Conservation (phyloP, 2,113 vertebrate genomes). For the Bothrops jararaca region DNA sequence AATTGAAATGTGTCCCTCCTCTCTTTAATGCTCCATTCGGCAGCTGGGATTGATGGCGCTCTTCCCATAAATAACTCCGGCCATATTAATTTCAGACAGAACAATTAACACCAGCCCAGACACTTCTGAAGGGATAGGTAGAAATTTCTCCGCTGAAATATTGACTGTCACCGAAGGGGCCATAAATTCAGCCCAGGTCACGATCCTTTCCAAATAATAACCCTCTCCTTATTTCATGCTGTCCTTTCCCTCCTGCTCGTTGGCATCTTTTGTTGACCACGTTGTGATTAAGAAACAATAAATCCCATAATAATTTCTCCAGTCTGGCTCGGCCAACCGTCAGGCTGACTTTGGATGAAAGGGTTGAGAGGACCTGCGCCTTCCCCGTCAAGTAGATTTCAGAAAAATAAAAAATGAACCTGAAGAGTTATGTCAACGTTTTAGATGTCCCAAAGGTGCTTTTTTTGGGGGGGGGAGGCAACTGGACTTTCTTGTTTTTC, state of each 20-base stretch:
- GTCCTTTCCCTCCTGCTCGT: conserved; percentile 28
- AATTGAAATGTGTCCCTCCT: conserved; percentile 56
- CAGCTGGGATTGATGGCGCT: conserved; percentile 58
- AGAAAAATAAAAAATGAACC: neutral
- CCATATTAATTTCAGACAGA: conserved; percentile 67
- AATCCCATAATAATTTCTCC: neutral
- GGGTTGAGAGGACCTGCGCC: neutral
- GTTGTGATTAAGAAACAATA: conserved; percentile 19
- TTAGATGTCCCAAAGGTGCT: no score
- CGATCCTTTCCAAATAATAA: conserved; percentile 48
- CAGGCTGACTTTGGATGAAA: neutral
- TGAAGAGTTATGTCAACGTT: neutral
- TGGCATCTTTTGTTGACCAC: conserved; percentile 1
- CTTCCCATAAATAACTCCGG: conserved; percentile 64
- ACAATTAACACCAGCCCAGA: conserved; percentile 69
- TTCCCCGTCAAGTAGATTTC: neutral
- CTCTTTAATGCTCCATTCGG: conserved; percentile 47
- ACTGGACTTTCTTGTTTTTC: no score
- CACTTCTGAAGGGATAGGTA: conserved; percentile 54
- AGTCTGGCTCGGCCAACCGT: neutral
- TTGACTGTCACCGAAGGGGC: conserved; percentile 43
- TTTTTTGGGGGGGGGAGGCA: no score
- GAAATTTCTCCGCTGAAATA: conserved; percentile 62
- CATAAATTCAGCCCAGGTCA: conserved; percentile 56
- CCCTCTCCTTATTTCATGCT: conserved; percentile 16